A percentile compares a stretch with the other conserved stretches of the same genome.
These are phyloP conservation scores for Napeogenes inachia DNA, from an alignment of 2,888 invertebrate genomes.

Conservation along the genomic window DNA sequence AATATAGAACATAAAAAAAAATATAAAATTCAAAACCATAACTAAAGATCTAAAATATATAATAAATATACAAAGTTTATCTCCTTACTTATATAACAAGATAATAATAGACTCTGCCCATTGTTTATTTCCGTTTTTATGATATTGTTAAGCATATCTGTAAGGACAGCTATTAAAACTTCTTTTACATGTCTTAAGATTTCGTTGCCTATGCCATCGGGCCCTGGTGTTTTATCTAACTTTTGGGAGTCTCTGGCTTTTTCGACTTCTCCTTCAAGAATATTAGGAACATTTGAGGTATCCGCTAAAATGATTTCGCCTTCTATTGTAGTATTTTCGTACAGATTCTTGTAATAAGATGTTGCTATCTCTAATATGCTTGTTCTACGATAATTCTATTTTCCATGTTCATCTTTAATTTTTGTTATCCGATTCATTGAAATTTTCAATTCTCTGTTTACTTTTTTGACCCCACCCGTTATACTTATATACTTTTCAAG, in stretches of 20 bases:
- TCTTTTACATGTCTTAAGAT: constrained; percentile 13
- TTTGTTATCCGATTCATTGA: constrained; percentile 24
- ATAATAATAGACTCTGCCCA: constrained; percentile 22
- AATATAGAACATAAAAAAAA: too few relatives aligned
- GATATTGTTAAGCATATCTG: constrained; percentile 32
- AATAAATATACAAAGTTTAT: too few relatives aligned
- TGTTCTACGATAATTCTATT: constrained; percentile 17
- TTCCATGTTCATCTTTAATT: constrained; percentile 21
- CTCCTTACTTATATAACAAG: constrained; percentile 20
- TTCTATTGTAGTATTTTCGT: constrained; percentile 12
- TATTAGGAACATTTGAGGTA: constrained; percentile 12
- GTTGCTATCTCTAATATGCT: constrained; percentile 24
- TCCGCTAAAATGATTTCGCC: constrained; percentile 15
- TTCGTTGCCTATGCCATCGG: constrained; percentile 25
- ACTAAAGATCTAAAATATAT: too few relatives aligned
- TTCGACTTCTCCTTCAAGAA: constrained; percentile 18
- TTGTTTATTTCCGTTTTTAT: constrained; percentile 22
- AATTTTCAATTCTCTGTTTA: too few relatives aligned
- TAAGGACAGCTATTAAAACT: constrained; percentile 22
- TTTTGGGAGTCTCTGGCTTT: constrained; percentile 22
- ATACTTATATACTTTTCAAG: too few relatives aligned
- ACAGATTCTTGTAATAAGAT: constrained; percentile 25
- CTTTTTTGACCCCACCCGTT: too few relatives aligned
- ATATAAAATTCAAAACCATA: too few relatives aligned
- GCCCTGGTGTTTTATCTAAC: constrained; percentile 25